Percentiles rank a stretch among this genome's conserved stretches.
Conservation (phyloP, 2,797 vertebrate species). For the Salarias fasciatus region DNA sequence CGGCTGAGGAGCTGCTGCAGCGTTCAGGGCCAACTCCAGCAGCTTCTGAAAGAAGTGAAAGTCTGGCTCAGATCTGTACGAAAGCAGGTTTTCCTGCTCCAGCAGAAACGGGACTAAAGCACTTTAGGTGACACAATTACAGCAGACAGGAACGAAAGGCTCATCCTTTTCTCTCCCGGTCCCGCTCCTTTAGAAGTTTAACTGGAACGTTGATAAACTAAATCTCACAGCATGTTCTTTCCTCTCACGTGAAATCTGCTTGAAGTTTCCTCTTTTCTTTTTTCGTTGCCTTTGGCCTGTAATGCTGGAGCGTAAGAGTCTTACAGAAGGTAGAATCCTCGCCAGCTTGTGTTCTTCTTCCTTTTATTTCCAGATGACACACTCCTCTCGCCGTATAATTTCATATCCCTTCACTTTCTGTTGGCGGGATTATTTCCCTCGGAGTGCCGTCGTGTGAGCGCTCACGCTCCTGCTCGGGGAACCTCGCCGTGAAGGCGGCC, state of each 20-base stretch:
- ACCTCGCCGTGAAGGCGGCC: slow-evolving; percentile 8
- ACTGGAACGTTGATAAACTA: slow-evolving; percentile 11
- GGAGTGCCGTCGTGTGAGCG: too few relatives aligned
- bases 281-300: slow-evolving; percentile 17
- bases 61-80: neutral
- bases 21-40: too few relatives aligned
- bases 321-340: neutral
- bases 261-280: slow-evolving; percentile 24
- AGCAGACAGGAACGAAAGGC: slow-evolving; percentile 20
- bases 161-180: slow-evolving; percentile 22
- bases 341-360: neutral
- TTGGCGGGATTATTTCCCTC: neutral
- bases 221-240: slow-evolving; percentile 22
- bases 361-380: slow-evolving; percentile 22
- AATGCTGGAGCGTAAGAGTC: slow-evolving; percentile 17
- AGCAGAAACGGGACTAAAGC: neutral
- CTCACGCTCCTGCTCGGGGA: slow-evolving; percentile 20
- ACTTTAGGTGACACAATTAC: slow-evolving; percentile 16
- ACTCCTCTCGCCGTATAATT: slow-evolving; percentile 26
- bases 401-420: slow-evolving; percentile 24
- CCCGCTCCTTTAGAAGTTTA: slow-evolving; percentile 20
- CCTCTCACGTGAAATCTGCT: slow-evolving; percentile 26
- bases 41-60: neutral
- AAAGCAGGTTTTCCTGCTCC: neutral
- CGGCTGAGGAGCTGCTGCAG: too few relatives aligned